A percentile compares a stretch with the other conserved stretches of the same genome.
Conservation (phyloP, 2,888 invertebrate genomes). For the Pristionchus exspectatus region DNA sequence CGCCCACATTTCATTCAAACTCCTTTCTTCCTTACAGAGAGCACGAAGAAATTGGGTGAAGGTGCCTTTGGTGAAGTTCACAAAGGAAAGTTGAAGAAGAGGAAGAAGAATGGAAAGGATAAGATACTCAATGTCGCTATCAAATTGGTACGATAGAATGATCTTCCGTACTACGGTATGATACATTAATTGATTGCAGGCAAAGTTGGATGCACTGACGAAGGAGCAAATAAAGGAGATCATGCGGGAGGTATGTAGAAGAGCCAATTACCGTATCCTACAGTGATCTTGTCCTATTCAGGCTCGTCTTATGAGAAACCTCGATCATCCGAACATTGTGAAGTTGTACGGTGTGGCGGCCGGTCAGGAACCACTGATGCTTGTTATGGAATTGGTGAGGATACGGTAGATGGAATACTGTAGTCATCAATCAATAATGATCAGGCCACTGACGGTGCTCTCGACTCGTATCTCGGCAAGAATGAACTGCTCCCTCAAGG, state of each 20-base stretch:
- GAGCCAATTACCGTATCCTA: not conserved
- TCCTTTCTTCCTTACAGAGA: not conserved
- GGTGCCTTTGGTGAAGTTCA: conserved; percentile 54
- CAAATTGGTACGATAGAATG: conserved; percentile 54
- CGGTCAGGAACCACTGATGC: conserved; percentile 52
- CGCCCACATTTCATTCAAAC: not conserved
- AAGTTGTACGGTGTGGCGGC: conserved; percentile 52
- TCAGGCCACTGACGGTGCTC: conserved; percentile 50
- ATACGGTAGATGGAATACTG: not conserved
- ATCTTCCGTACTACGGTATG: not conserved
- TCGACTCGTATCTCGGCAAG: conserved; percentile 53
- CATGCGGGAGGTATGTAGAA: conserved; percentile 48
- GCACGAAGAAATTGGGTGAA: conserved; percentile 52
- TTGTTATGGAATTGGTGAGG: conserved; percentile 55
- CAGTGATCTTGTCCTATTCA: not conserved
- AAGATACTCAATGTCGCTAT: conserved; percentile 59
- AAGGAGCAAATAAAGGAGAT: conserved; percentile 56
- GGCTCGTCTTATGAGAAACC: conserved; percentile 51
- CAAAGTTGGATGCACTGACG: conserved; percentile 50
- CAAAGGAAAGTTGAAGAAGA: conserved; percentile 56
- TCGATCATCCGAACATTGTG: conserved; percentile 52
- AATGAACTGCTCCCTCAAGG: conserved; percentile 36
- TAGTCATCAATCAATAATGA: not conserved
- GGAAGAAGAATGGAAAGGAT: conserved; percentile 45
- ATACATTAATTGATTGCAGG: not conserved